phyloP scores from a whole-genome alignment of 2,888 invertebrate genomes.

The Volucella bombylans region DNA sequence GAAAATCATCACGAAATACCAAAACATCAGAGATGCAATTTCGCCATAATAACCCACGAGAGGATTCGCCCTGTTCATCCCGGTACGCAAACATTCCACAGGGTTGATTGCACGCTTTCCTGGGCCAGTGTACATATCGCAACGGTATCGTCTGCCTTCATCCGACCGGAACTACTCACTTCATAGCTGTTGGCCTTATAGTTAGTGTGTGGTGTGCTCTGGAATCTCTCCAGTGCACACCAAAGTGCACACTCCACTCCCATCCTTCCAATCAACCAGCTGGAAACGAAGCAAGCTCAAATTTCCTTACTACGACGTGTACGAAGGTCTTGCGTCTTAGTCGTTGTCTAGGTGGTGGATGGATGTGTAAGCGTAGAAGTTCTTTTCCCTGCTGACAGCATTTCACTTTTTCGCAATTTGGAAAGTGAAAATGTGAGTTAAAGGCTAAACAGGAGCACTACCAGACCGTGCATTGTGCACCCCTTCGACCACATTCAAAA shows the following conservation, averaged over 20 bases:
- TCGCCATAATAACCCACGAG: slow-evolving; percentile 48
- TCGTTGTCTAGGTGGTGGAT: slow-evolving; percentile 16
- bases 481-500: slow-evolving; percentile 29
- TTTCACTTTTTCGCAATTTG: slow-evolving; percentile 72
- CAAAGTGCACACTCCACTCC: slow-evolving; percentile 31
- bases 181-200: slow-evolving; percentile 34
- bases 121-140: slow-evolving; percentile 40
- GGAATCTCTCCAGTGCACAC: slow-evolving; percentile 57
- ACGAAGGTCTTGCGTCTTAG: slow-evolving; percentile 51
- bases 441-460: slow-evolving; percentile 52
- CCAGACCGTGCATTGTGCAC: slow-evolving; percentile 61
- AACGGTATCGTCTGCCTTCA: slow-evolving; percentile 59
- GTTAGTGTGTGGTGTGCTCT: slow-evolving; percentile 30
- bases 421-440: slow-evolving; percentile 73
- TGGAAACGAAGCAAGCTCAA: slow-evolving; percentile 40
- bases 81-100: slow-evolving; percentile 47
- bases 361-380: slow-evolving; percentile 28
- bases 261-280: not conserved
- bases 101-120: slow-evolving; percentile 58
- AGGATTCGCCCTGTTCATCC: slow-evolving; percentile 60
- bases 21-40: slow-evolving; percentile 53
- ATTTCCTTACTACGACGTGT: slow-evolving; percentile 57
- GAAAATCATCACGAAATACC: slow-evolving; percentile 11
- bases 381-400: slow-evolving; percentile 70
- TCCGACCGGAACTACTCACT: slow-evolving; percentile 72